These are phyloP conservation scores for Polydrusus pterygomalis DNA, from an alignment of 2,888 invertebrate species.

Conservation along the genomic window DNA sequence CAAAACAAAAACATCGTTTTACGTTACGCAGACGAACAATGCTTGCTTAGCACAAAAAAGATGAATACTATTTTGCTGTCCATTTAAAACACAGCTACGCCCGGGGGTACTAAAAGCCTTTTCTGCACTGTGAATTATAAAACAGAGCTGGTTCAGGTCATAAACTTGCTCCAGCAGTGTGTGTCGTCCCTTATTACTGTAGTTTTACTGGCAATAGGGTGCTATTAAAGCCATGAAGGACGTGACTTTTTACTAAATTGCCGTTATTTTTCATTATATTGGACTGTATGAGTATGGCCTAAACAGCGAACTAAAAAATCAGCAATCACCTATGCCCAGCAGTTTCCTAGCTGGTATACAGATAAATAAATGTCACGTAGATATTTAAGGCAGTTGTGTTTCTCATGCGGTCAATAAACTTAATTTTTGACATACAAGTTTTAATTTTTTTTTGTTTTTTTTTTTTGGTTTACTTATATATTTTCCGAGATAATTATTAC, in stretches of 20 bases:
- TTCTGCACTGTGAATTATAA: slow-evolving; percentile 40
- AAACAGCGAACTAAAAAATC: background rate
- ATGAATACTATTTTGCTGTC: slow-evolving; percentile 36
- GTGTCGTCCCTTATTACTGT: slow-evolving; percentile 39
- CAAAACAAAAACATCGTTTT: slow-evolving; percentile 45
- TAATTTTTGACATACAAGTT: too few species aligned
- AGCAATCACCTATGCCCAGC: too few species aligned
- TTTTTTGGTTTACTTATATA: too few species aligned
- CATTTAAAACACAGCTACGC: slow-evolving; percentile 45
- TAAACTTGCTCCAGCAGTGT: slow-evolving; percentile 38
- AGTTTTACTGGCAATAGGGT: slow-evolving; percentile 42
- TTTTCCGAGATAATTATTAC: too few species aligned
- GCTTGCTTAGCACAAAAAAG: slow-evolving; percentile 39
- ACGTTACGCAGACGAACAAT: slow-evolving; percentile 39
- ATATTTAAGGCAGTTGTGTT: too few species aligned
- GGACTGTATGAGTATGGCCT: background rate
- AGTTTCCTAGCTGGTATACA: too few species aligned
- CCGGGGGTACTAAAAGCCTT: slow-evolving; percentile 41
- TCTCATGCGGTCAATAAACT: too few species aligned
- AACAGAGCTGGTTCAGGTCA: slow-evolving; percentile 42
- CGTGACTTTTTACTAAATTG: slow-evolving; percentile 39
- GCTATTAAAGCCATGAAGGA: slow-evolving; percentile 36
- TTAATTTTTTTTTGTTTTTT: too few species aligned
- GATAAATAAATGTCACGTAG: too few species aligned
- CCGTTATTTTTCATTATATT: background rate